Evolutionary conservation across 1,140 invertebrate species (phyloP), one percentile per base, ranked within the genome.

Genomic region (Sitophilus oryzae): DNA sequence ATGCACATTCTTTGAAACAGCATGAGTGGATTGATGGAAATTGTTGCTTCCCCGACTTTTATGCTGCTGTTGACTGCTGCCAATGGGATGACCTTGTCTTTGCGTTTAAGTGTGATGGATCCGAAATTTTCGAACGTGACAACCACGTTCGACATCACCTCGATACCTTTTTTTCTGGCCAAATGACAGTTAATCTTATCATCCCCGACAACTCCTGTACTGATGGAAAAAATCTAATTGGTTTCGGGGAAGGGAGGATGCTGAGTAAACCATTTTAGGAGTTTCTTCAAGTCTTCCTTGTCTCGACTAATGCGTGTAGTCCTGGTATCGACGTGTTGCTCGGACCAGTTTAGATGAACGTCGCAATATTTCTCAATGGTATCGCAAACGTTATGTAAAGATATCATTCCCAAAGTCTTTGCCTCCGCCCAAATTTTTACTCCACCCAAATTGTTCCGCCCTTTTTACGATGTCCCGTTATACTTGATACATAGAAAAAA

Each of bases 1-100:
- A 70, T 58, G 56, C 41, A 63, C 52, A 73, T 73, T 59, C 70
- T 58, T 52, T 72, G 70, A 58, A 73, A 72, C 3, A 73, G 60
- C 59, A 70, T 48, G 20, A 71, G 43, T 60, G 69, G 70, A 59
- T 72, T 65, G 19, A 74, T 40, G 35, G 64, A 11, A 40, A 72
- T 60, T 57, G 61, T 66, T 48, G 59, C 52, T 57, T 71, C 58
- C 52, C 69, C 23, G 46, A 60, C 46, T 43, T 56, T 51, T 2
- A 60, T 52, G 37, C 47, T 38, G 21, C 22, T 56, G 53, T 43
- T 55, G 21, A 56, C 21, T 21, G 16, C 35, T 36, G 35, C 46
- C 35, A 46, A 36, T 21, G 57, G 41, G 14, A 55, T 11, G 37
- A 59, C 52, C 34, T 56, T 51, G 41, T 66, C 41, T 53, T 23